Conservation (phyloP, 1,140 invertebrate species). For the Magallana ariakensis region DNA sequence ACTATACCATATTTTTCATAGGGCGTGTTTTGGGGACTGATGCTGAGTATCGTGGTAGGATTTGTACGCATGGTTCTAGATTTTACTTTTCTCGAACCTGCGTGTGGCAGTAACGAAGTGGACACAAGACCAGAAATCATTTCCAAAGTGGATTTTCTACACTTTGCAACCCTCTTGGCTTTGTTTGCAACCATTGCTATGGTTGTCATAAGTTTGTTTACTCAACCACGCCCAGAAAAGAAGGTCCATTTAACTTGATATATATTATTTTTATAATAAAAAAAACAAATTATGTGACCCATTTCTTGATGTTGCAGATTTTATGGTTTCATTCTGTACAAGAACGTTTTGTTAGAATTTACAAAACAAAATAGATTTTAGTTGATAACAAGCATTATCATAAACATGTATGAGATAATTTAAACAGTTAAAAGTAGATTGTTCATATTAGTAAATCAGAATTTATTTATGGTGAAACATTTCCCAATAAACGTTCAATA, state of each 20-base stretch:
- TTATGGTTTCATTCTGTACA: background rate
- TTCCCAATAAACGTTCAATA: too few species aligned
- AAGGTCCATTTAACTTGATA: constrained; percentile 51
- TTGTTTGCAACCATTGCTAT: constrained; percentile 60
- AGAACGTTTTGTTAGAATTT: background rate
- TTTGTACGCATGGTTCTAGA: constrained; percentile 73
- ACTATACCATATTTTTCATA: constrained; percentile 56
- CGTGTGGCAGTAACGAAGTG: constrained; percentile 65
- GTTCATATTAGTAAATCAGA: too few species aligned
- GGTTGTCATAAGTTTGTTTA: constrained; percentile 70
- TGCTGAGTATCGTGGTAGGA: constrained; percentile 80
- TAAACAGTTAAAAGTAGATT: too few species aligned
- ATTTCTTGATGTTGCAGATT: background rate
- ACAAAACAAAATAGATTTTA: too few species aligned
- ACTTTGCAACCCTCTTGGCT: constrained; percentile 75
- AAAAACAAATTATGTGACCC: background rate
- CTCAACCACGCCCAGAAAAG: constrained; percentile 58
- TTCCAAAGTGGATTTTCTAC: constrained; percentile 72
- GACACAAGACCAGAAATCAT: constrained; percentile 62
- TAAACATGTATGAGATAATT: too few species aligned
- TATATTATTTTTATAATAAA: too few species aligned
- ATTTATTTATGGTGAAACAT: too few species aligned
- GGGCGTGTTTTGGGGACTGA: constrained; percentile 83
- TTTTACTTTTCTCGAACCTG: constrained; percentile 64
- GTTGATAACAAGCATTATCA: too few species aligned